phyloP scores from a whole-genome alignment of 2,888 invertebrate species.

The Xestia ashworthii region DNA sequence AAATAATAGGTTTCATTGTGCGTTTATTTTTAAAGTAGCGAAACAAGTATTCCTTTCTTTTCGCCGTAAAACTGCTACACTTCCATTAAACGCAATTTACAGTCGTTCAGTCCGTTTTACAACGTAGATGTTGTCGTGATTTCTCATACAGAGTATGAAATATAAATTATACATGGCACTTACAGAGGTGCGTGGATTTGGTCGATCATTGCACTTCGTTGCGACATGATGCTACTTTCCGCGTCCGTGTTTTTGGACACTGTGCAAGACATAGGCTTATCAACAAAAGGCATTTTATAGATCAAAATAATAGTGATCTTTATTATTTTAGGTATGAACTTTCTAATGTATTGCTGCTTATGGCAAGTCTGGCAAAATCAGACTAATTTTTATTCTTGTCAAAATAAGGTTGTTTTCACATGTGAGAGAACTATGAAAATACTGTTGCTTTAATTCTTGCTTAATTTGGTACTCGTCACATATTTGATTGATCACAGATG shows the following conservation, averaged over 20 bases:
- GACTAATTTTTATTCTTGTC: neutral
- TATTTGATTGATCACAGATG: neutral
- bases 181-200: slow-evolving; percentile 56
- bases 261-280: slow-evolving; percentile 53
- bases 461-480: neutral
- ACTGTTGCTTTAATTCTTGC: neutral
- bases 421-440: neutral
- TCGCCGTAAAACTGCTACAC: neutral
- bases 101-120: neutral
- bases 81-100: neutral
- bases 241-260: slow-evolving; percentile 61
- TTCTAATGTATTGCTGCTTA: neutral
- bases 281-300: neutral
- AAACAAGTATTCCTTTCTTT: neutral
- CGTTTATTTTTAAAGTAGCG: neutral
- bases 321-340: neutral
- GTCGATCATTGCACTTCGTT: slow-evolving; percentile 69
- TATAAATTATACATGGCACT: slow-evolving; percentile 32
- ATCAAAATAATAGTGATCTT: neutral
- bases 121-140: slow-evolving; percentile 14
- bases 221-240: slow-evolving; percentile 68
- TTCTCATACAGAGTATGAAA: slow-evolving; percentile 18
- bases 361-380: neutral
- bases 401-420: neutral
- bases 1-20: neutral